Conservation (phyloP, 2,888 invertebrate genomes). For the Iphiclides podalirius region DNA sequence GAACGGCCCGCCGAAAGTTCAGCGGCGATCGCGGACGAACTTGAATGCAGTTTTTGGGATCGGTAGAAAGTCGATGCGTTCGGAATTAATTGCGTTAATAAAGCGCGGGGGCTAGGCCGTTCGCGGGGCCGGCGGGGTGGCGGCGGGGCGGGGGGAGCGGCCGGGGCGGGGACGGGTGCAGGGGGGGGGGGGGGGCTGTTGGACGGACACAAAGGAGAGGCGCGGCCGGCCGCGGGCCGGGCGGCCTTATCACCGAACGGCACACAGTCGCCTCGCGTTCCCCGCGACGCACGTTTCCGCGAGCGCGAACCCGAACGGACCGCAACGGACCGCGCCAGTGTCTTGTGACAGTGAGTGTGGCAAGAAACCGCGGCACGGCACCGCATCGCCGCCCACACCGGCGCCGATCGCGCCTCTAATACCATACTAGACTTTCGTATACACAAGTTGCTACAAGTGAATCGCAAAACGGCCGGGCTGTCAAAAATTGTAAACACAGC, state of each 20-base stretch:
- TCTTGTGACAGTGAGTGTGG: slow-evolving; percentile 52
- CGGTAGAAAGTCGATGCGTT: slow-evolving; percentile 52
- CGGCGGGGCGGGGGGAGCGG: slow-evolving; percentile 2
- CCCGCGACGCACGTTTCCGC: slow-evolving; percentile 56
- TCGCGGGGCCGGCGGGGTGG: slow-evolving; percentile 38
- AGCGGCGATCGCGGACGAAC: slow-evolving; percentile 26
- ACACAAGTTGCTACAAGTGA: slow-evolving; percentile 52
- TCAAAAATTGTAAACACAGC: slow-evolving; percentile 69
- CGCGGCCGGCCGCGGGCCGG: slow-evolving; percentile 69
- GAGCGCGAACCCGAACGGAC: slow-evolving; percentile 23
- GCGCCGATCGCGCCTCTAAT: slow-evolving; percentile 42
- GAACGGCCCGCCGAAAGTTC: slow-evolving; percentile 21
- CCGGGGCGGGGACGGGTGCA: slow-evolving; percentile 42
- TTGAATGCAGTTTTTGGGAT: slow-evolving; percentile 32
- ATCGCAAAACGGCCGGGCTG: slow-evolving; percentile 55
- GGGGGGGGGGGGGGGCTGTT: slow-evolving; percentile 42
- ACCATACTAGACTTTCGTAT: too few species aligned
- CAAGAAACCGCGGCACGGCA: slow-evolving; percentile 36
- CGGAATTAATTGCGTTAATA: slow-evolving; percentile 68
- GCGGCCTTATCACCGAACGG: slow-evolving; percentile 65
- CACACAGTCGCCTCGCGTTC: slow-evolving; percentile 71
- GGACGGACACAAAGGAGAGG: slow-evolving; percentile 79
- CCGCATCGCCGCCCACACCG: slow-evolving; percentile 12
- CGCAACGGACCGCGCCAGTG: slow-evolving; percentile 39
- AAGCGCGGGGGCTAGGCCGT: slow-evolving; percentile 65